phyloP scores from a whole-genome alignment of 92 coral and sea anemone species.

The Porites rus region DNA sequence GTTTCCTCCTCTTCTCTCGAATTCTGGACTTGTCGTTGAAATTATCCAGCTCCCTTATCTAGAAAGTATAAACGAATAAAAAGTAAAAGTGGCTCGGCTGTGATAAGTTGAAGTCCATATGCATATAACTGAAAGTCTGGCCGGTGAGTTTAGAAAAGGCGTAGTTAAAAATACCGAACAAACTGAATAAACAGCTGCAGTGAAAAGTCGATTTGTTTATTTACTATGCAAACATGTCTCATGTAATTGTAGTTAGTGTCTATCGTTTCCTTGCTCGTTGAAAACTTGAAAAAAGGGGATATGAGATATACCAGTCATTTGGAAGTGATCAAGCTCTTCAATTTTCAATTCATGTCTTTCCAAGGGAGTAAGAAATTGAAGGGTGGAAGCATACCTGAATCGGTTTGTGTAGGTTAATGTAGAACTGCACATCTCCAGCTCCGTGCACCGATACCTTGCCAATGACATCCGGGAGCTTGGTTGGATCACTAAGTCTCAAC shows the following conservation, averaged over 20 bases:
- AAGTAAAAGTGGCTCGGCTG: too few species aligned
- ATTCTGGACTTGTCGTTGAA: background rate
- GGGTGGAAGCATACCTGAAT: constrained; percentile 56
- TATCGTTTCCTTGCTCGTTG: too few species aligned
- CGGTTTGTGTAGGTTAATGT: constrained; percentile 79
- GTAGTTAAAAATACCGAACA: too few species aligned
- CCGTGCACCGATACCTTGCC: constrained; percentile 85
- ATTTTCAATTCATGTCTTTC: too few species aligned
- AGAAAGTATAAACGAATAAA: background rate
- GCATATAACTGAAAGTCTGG: background rate
- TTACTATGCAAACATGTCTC: too few species aligned
- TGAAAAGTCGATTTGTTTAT: too few species aligned
- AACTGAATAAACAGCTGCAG: too few species aligned
- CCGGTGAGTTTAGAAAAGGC: too few species aligned
- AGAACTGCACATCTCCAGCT: constrained; percentile 67
- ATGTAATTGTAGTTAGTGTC: background rate
- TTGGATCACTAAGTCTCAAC: constrained; percentile 89
- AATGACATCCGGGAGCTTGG: constrained; percentile 83
- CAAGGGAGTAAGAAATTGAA: too few species aligned
- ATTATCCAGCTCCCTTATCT: constrained; percentile 17
- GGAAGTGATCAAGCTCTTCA: too few species aligned
- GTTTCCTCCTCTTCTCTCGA: constrained; percentile 9
- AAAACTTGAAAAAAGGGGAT: background rate
- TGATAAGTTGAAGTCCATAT: background rate
- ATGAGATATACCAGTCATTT: too few species aligned